Conservation (phyloP, 30 jellyfish, hydroid and myxozoan species). For the Cassiopea andromeda region DNA sequence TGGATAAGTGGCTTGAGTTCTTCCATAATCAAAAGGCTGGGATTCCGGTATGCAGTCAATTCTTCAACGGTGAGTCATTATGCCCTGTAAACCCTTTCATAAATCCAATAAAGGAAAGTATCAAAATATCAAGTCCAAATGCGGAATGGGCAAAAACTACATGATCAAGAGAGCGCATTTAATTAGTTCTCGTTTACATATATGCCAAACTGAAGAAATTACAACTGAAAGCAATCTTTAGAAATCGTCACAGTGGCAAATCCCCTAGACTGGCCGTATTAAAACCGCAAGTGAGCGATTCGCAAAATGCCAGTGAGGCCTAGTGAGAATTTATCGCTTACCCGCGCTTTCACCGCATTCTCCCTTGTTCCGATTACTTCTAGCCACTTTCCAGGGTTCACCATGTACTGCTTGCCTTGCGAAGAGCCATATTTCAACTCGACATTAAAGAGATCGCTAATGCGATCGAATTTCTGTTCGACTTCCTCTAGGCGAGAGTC, state of each 20-base stretch:
- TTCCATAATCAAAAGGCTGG: background rate
- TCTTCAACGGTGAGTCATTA: slow-evolving; percentile 18
- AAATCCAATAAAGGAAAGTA: background rate
- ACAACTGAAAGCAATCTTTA: slow-evolving; percentile 43
- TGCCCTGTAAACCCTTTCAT: background rate
- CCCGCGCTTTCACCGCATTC: slow-evolving; percentile 93
- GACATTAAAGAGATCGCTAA: slow-evolving; percentile 80
- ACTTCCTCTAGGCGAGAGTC: slow-evolving; percentile 93
- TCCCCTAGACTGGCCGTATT: slow-evolving; percentile 49
- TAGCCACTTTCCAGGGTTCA: slow-evolving; percentile 92
- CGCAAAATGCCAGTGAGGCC: slow-evolving; percentile 19
- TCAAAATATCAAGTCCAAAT: background rate
- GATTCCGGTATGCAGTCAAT: slow-evolving; percentile 20
- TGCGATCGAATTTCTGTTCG: slow-evolving; percentile 76
- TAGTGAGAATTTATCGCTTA: slow-evolving; percentile 34
- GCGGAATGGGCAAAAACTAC: background rate
- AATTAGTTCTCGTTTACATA: slow-evolving; percentile 21
- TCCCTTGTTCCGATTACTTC: slow-evolving; percentile 83
- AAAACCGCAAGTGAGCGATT: slow-evolving; percentile 71
- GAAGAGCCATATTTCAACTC: slow-evolving; percentile 81
- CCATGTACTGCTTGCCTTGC: slow-evolving; percentile 96
- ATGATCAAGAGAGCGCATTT: background rate
- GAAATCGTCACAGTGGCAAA: slow-evolving; percentile 67
- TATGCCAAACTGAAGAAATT: slow-evolving; percentile 28
- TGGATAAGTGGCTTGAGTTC: background rate